phyloP scores from a whole-genome alignment of 2,797 vertebrate genomes.

The Hozukius guyotensis region DNA sequence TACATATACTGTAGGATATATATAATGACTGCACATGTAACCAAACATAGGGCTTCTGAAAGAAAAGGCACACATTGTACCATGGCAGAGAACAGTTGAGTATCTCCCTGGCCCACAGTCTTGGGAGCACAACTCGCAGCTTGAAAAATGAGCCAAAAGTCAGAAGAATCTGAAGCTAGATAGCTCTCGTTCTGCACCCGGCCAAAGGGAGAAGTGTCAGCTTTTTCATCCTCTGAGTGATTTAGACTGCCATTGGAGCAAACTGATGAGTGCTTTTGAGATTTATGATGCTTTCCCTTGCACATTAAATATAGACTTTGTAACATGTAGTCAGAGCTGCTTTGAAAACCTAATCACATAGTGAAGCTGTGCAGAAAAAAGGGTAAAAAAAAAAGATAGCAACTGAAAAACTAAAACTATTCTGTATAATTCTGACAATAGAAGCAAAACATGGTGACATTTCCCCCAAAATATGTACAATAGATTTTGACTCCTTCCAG shows the following conservation, averaged over 20 bases:
- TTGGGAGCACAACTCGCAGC: constrained; percentile 42
- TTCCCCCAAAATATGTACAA: neutral
- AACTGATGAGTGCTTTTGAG: constrained; percentile 81
- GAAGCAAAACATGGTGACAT: constrained; percentile 2
- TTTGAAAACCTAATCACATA: constrained; percentile 74
- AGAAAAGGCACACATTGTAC: constrained; percentile 29
- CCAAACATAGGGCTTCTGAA: constrained; percentile 11
- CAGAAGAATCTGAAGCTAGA: constrained; percentile 75
- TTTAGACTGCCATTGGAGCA: constrained; percentile 76
- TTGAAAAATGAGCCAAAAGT: constrained; percentile 79
- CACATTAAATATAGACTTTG: constrained; percentile 82
- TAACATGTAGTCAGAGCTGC: constrained; percentile 64
- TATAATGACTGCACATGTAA: neutral
- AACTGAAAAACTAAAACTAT: neutral
- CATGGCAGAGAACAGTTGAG: constrained; percentile 41
- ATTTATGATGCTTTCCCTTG: constrained; percentile 75
- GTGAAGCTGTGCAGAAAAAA: constrained; percentile 51
- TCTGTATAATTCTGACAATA: neutral
- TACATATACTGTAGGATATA: neutral
- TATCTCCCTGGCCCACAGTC: constrained; percentile 54
- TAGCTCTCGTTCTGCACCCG: constrained; percentile 77
- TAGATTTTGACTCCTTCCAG: neutral
- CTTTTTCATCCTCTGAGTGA: constrained; percentile 79
- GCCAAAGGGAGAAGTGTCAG: constrained; percentile 73
- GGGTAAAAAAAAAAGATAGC: neutral